These are phyloP conservation scores for Neelides sp. DNA, from an alignment of 1,140 invertebrate genomes.

Conservation along the genomic window DNA sequence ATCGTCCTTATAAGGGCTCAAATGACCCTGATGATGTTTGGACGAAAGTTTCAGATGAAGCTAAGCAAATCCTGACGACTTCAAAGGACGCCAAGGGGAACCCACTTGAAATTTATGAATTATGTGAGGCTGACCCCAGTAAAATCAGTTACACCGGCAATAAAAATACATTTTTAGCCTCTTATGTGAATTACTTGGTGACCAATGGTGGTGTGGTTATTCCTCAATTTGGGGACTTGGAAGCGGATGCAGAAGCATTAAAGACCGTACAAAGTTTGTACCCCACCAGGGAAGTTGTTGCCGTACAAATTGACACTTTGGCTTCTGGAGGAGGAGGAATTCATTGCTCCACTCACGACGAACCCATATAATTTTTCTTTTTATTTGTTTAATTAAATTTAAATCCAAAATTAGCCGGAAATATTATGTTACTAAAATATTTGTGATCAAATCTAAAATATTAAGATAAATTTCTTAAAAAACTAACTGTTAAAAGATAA, in stretches of 20 bases:
- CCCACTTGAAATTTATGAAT: neutral
- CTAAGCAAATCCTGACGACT: neutral
- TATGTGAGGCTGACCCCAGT: slow-evolving; percentile 8
- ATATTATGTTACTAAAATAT: no score
- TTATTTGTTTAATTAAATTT: no score
- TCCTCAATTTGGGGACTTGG: slow-evolving; percentile 2
- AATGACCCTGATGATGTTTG: slow-evolving; percentile 11
- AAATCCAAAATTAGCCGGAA: no score
- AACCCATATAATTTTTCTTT: no score
- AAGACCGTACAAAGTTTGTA: neutral
- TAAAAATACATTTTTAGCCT: slow-evolving; percentile 9
- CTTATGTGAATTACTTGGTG: slow-evolving; percentile 13
- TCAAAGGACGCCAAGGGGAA: slow-evolving; percentile 8
- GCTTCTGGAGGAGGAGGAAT: slow-evolving; percentile 12
- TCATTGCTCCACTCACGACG: slow-evolving; percentile 15
- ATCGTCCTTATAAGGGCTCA: neutral
- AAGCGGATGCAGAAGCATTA: slow-evolving; percentile 1
- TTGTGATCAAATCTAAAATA: no score
- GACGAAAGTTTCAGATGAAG: slow-evolving; percentile 9
- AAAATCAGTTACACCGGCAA: slow-evolving; percentile 2
- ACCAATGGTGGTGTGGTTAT: slow-evolving; percentile 5
- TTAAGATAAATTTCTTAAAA: no score
- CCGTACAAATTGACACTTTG: neutral
- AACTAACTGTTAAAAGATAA: no score
- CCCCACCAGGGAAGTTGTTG: slow-evolving; percentile 3